Evolutionary conservation across 2,888 invertebrate genomes (phyloP), one percentile per base, ranked within the genome.

Genomic region (Deilephila porcellus): DNA sequence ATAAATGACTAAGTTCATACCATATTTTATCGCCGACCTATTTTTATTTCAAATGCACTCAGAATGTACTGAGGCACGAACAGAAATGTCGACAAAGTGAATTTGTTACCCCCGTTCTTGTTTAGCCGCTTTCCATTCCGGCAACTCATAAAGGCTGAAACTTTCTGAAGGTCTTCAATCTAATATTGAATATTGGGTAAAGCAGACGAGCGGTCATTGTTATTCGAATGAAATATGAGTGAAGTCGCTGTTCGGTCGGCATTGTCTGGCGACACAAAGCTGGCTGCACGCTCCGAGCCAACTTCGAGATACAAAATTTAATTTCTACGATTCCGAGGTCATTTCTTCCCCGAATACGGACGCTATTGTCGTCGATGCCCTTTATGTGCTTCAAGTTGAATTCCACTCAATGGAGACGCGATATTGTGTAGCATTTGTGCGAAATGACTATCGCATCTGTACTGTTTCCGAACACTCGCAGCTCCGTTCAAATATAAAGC

Each of bases 171-270:
- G 85, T 86, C 82, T 82, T 84, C 82, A 83, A 86, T 86, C 84
- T 78, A 79, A 81, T 86, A 87, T 88, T 85, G 85, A 88, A 89
- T 87, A 88, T 87, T 86, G 86, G 87, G 87, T 89, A 87, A 88
- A 89, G 88, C 81, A 84, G 88, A 88, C 87, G 85, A 87, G 80
- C 81, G 86, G 86, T 88, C 89, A 90, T 91, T 91, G 89, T 91
- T 88, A 86, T 88, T 86, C 81, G 86, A 84, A 90, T 89, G 90
- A 91, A 91, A 91, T 91, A 92, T 91, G 90, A 90, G 88, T 86
- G 85, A 87, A 88, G 87, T 86, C 84, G 87, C 85, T 86, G 84
- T 88, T 87, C 81, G 85, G 80, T 75, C 78, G 80, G 85, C 81
- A 90, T 92, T 91, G 92, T 93, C 85, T 89, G 90, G 78, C 77